Conservation (phyloP, 2,888 invertebrate genomes). For the Helicoverpa assulta region DNA sequence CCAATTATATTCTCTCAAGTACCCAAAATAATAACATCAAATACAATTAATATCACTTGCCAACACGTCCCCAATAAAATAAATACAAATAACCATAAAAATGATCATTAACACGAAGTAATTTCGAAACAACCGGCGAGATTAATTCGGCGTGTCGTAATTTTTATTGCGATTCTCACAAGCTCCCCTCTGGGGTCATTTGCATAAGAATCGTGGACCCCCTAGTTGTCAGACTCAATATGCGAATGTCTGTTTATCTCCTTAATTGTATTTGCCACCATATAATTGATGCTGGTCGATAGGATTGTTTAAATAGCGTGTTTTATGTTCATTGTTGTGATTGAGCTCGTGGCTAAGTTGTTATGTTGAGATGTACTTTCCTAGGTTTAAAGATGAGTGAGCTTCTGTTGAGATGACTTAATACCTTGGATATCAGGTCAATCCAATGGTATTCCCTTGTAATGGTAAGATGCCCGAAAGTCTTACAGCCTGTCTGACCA, state of each 20-base stretch:
- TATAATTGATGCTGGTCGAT: slow-evolving; percentile 64
- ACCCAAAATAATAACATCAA: slow-evolving; percentile 2
- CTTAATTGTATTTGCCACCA: slow-evolving; percentile 82
- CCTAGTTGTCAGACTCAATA: slow-evolving; percentile 74
- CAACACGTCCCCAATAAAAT: slow-evolving; percentile 16
- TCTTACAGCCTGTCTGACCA: too few species aligned
- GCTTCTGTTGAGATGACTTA: background rate
- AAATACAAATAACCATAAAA: slow-evolving; percentile 50
- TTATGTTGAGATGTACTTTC: background rate
- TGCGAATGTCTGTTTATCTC: slow-evolving; percentile 83
- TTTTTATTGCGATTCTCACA: slow-evolving; percentile 76
- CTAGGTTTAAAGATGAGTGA: background rate
- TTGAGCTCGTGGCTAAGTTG: slow-evolving; percentile 1
- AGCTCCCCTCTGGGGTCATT: slow-evolving; percentile 75
- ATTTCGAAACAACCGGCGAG: slow-evolving; percentile 55
- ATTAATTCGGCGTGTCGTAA: slow-evolving; percentile 64
- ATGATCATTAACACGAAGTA: slow-evolving; percentile 43
- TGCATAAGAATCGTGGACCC: slow-evolving; percentile 82
- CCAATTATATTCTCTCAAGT: background rate
- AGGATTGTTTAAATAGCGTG: slow-evolving; percentile 48
- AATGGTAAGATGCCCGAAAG: too few species aligned
- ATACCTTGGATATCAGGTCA: too few species aligned
- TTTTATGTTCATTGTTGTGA: slow-evolving; percentile 47
- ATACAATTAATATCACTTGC: slow-evolving; percentile 21
- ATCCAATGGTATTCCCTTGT: too few species aligned